Percentiles rank a stretch among this genome's conserved stretches.
Conservation (phyloP, 2,797 vertebrate species). For the Siniperca scherzeri region DNA sequence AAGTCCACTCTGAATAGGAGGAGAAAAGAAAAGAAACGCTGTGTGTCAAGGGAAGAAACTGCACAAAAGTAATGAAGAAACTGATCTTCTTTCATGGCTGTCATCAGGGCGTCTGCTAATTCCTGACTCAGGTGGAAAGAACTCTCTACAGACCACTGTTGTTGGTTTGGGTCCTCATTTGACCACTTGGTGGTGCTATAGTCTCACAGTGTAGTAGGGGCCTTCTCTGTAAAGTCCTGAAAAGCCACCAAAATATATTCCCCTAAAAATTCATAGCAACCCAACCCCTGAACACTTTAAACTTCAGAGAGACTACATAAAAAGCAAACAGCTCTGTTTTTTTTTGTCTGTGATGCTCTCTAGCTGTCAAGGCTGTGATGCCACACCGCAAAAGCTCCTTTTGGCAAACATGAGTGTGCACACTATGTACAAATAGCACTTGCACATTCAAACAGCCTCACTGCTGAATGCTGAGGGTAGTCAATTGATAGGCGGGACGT, state of each 20-base stretch:
- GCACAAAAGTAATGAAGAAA: slow-evolving; percentile 19
- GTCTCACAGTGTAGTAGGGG: slow-evolving; percentile 85
- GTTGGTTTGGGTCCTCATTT: slow-evolving; percentile 61
- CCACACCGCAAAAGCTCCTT: slow-evolving; percentile 73
- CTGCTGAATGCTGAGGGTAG: slow-evolving; percentile 55
- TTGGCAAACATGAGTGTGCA: slow-evolving; percentile 71
- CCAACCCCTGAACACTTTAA: slow-evolving; percentile 55
- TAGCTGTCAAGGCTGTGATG: slow-evolving; percentile 70
- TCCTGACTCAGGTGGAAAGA: slow-evolving; percentile 67
- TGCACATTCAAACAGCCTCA: slow-evolving; percentile 68
- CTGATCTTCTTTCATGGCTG: slow-evolving; percentile 70
- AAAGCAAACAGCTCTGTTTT: slow-evolving; percentile 61
- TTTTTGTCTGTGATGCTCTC: slow-evolving; percentile 55
- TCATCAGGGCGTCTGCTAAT: slow-evolving; percentile 52
- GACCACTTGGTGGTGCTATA: slow-evolving; percentile 83
- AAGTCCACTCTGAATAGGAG: slow-evolving; percentile 36
- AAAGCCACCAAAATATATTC: slow-evolving; percentile 70
- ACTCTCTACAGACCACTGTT: slow-evolving; percentile 45
- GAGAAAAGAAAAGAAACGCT: slow-evolving; percentile 11
- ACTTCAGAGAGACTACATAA: slow-evolving; percentile 70
- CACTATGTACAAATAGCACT: slow-evolving; percentile 73
- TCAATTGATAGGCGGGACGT: slow-evolving; percentile 5
- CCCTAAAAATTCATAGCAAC: slow-evolving; percentile 65
- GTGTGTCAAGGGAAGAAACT: slow-evolving; percentile 2
- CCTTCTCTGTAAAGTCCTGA: slow-evolving; percentile 69